Evolutionary conservation across 2,113 vertebrate genomes (phyloP).

Genomic region (Sceloporus undulatus): DNA sequence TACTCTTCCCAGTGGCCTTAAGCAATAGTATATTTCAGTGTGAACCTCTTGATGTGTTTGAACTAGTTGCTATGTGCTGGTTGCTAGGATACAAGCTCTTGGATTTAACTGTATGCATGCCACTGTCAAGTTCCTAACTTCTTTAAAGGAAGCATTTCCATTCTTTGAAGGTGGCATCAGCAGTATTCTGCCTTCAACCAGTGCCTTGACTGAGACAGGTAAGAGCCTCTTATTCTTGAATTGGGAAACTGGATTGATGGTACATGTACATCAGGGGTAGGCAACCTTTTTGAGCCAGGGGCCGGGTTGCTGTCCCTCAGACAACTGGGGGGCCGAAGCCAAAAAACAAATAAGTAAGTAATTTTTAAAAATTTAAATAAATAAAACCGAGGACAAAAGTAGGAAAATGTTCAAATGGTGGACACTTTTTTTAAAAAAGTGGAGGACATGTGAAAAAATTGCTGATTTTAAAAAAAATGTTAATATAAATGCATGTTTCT

Average conservation of each 20-base stretch:
- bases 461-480: too few relatives aligned
- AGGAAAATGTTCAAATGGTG: too few relatives aligned
- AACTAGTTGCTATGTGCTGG: conserved; percentile 61
- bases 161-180: neutral
- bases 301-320: too few relatives aligned
- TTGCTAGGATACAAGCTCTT: conserved; percentile 66
- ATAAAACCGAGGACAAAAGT: too few relatives aligned
- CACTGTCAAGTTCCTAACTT: conserved; percentile 37
- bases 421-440: too few relatives aligned
- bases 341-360: too few relatives aligned
- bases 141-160: neutral
- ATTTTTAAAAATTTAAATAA: too few relatives aligned
- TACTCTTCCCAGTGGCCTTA: neutral
- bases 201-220: conserved; percentile 5
- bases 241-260: conserved; percentile 30
- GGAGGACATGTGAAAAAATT: too few relatives aligned
- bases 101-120: conserved; percentile 26
- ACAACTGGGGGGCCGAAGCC: too few relatives aligned
- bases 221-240: neutral
- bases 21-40: neutral
- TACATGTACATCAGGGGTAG: too few relatives aligned
- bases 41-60: neutral
- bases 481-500: too few relatives aligned
- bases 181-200: neutral
- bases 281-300: too few relatives aligned